Conservation (phyloP, 2,888 invertebrate genomes). For the Aleiodes alternator region DNA sequence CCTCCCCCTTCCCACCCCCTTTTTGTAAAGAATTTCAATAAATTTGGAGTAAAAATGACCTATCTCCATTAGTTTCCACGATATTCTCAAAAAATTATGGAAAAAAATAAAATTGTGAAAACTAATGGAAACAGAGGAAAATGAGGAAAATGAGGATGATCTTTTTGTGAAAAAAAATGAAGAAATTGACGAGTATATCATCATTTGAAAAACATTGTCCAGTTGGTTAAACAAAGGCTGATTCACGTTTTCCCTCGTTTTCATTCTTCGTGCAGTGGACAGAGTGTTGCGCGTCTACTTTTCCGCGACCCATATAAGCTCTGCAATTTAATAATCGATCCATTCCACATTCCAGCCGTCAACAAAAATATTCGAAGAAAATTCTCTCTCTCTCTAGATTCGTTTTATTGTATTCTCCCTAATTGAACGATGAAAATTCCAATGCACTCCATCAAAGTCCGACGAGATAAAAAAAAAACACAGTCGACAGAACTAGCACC, state of each 20-base stretch:
- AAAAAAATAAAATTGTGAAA: too few species aligned
- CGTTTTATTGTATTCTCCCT: too few species aligned
- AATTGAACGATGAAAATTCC: too few species aligned
- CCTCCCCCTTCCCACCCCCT: too few species aligned
- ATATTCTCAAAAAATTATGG: too few species aligned
- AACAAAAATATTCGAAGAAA: constrained; percentile 8
- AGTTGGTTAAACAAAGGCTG: constrained; percentile 12
- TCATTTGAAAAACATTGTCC: constrained; percentile 22
- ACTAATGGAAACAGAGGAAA: background rate
- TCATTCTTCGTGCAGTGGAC: constrained; percentile 12
- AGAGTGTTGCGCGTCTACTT: constrained; percentile 5
- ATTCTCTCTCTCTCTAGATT: background rate
- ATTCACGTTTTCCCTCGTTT: constrained; percentile 5
- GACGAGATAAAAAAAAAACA: background rate
- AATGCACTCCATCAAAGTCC: too few species aligned
- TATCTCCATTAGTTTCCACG: too few species aligned
- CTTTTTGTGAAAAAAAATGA: background rate
- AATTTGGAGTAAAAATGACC: too few species aligned
- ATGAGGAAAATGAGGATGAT: background rate
- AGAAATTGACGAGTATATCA: constrained; percentile 42
- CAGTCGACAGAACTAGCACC: background rate
- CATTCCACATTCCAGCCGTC: constrained; percentile 22
- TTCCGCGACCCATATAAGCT: constrained; percentile 24
- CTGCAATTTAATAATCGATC: constrained; percentile 26
- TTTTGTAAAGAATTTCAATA: too few species aligned